Evolutionary conservation across 2,797 vertebrate species (phyloP).

Genomic region (Syndactyla subalaris): DNA sequence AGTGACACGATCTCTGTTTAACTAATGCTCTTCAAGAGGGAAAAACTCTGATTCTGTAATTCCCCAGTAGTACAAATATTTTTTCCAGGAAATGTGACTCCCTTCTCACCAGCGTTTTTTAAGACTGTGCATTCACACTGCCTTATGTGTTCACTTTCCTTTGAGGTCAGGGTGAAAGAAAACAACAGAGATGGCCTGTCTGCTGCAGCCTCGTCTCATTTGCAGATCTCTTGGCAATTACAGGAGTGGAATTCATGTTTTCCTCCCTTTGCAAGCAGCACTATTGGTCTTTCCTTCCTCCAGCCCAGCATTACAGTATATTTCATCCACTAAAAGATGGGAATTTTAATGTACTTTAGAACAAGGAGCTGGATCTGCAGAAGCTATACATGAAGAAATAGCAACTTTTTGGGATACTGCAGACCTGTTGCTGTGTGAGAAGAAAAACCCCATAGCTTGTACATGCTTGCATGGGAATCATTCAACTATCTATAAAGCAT

Average conservation of each 20-base stretch:
- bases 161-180: neutral
- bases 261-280: neutral
- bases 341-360: neutral
- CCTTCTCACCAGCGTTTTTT: neutral
- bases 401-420: neutral
- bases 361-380: neutral
- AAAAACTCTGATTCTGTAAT: neutral
- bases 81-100: neutral
- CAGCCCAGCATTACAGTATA: neutral
- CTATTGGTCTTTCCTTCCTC: neutral
- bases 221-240: neutral
- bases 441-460: neutral
- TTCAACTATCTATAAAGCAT: neutral
- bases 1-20: neutral
- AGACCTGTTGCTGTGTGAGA: neutral
- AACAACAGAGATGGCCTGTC: neutral
- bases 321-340: neutral
- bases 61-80: neutral
- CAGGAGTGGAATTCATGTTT: neutral
- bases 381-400: neutral
- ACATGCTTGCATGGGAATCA: rapidly evolving
- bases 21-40: neutral
- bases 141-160: neutral
- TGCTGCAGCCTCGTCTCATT: neutral
- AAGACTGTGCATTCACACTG: neutral